These are phyloP conservation scores for Nothocercus nigrocapillus DNA, from an alignment of 2,113 vertebrate species.

Conservation along the genomic window DNA sequence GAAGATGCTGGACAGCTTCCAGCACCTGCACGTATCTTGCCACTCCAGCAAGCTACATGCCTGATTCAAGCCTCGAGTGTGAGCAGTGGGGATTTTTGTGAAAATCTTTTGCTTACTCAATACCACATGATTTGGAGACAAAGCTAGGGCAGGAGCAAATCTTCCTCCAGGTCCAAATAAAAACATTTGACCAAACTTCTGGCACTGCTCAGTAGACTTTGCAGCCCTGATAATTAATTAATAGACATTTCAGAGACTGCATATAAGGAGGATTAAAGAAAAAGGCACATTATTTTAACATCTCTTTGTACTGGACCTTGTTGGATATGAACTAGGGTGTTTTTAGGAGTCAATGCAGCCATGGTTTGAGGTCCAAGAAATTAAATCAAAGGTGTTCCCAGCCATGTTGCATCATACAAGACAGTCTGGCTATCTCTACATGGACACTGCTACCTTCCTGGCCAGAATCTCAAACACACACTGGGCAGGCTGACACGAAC, in stretches of 20 bases:
- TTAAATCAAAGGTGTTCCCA: not conserved
- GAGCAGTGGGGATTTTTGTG: no score
- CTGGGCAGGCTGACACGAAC: not conserved
- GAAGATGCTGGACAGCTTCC: not conserved
- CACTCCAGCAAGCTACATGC: not conserved
- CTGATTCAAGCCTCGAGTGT: not conserved
- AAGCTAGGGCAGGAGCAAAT: not conserved
- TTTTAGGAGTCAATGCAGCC: not conserved
- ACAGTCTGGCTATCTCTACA: rapidly evolving
- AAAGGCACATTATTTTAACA: not conserved
- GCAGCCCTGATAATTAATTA: not conserved
- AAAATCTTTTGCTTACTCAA: not conserved
- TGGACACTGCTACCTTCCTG: rapidly evolving
- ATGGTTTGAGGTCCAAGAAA: not conserved
- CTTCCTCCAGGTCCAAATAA: not conserved
- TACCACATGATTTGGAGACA: not conserved
- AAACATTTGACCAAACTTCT: not conserved
- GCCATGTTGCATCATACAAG: not conserved
- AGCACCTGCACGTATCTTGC: not conserved
- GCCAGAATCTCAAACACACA: not conserved
- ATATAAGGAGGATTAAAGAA: not conserved
- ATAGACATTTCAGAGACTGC: not conserved
- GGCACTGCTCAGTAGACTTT: not conserved
- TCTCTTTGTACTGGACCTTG: not conserved
- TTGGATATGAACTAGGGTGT: not conserved